phyloP scores from a whole-genome alignment of 1,140 invertebrate genomes.

The Melitaea cinxia region DNA sequence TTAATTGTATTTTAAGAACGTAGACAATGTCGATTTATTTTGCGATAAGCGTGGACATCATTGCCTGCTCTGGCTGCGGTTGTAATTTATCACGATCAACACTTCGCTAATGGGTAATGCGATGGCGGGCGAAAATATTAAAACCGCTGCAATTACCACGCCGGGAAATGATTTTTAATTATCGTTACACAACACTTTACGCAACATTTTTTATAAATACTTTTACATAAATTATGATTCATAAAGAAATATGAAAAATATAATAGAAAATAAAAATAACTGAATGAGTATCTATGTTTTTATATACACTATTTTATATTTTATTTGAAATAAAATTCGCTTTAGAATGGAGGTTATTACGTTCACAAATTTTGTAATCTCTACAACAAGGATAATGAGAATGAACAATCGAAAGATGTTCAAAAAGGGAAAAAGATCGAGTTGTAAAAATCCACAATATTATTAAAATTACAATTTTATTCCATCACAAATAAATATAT shows the following conservation, averaged over 20 bases:
- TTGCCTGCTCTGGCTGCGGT: conserved; percentile 41
- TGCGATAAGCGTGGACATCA: neutral
- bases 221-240: too few species aligned
- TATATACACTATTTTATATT: too few species aligned
- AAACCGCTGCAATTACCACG: conserved; percentile 35
- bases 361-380: too few species aligned
- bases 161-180: conserved; percentile 28
- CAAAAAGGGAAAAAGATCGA: too few species aligned
- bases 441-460: too few species aligned
- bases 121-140: conserved; percentile 43
- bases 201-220: neutral
- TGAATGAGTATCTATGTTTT: too few species aligned
- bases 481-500: neutral
- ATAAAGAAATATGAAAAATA: neutral
- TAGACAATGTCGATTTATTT: too few species aligned
- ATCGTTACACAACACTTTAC: conserved; percentile 5
- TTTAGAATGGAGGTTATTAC: too few species aligned
- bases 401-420: too few species aligned
- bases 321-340: too few species aligned
- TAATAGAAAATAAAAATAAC: neutral
- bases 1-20: too few species aligned
- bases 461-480: neutral
- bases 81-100: conserved; percentile 64
- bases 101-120: conserved; percentile 63
- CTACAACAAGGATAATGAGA: too few species aligned